Percentiles rank a stretch among this genome's conserved stretches.
These are phyloP conservation scores for Periparus ater DNA, from an alignment of 2,797 vertebrate species.

Conservation along the genomic window DNA sequence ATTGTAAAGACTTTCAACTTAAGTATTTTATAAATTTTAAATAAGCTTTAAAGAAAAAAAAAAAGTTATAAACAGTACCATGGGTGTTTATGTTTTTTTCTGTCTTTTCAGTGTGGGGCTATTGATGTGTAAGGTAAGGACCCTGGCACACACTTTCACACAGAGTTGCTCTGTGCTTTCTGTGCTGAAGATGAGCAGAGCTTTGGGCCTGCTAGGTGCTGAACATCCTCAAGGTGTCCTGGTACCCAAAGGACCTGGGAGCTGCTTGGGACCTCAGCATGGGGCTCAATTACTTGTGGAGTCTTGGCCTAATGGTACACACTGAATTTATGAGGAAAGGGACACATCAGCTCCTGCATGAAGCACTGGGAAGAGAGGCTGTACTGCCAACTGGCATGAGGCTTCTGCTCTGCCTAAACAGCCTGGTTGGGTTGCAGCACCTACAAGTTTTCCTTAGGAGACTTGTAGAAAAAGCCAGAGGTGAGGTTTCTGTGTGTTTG, in stretches of 20 bases:
- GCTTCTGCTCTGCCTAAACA: neutral
- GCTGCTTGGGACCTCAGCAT: neutral
- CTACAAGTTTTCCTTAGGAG: neutral
- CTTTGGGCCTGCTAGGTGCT: neutral
- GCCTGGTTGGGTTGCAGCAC: neutral
- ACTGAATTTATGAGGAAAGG: neutral
- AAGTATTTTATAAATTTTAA: neutral
- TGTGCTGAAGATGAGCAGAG: neutral
- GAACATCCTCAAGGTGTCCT: neutral
- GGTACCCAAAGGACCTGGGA: neutral
- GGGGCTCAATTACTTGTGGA: neutral
- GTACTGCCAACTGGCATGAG: neutral
- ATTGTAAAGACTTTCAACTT: neutral
- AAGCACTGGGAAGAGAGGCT: neutral
- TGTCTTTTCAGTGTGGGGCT: neutral
- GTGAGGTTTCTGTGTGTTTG: neutral
- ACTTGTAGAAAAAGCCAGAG: neutral
- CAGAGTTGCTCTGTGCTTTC: neutral
- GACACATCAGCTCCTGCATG: neutral
- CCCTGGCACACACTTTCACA: neutral
- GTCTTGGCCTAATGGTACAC: neutral
- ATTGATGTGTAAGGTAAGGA: neutral
- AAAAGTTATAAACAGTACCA: neutral
- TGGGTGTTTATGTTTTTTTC: neutral
- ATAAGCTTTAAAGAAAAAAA: neutral